A percentile compares a stretch with the other conserved stretches of the same genome.
Conservation (phyloP, 2,113 vertebrate genomes). For the Cochlearius cochlearius region DNA sequence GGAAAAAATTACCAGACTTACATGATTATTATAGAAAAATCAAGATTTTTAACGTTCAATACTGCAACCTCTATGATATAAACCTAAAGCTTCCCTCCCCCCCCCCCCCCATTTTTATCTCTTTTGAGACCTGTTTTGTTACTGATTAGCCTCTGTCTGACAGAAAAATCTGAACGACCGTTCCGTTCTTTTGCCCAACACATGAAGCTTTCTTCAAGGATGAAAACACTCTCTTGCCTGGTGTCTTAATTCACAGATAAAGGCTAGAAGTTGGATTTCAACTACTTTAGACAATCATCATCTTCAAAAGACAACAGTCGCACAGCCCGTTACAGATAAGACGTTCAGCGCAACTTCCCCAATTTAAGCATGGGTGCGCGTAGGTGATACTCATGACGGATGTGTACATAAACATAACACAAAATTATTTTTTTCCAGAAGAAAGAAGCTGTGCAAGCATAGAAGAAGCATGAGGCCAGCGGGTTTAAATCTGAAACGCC, state of each 20-base stretch:
- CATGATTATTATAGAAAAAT: background rate
- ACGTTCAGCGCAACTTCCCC: background rate
- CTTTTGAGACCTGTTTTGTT: background rate
- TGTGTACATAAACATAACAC: rapidly evolving
- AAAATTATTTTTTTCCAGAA: background rate
- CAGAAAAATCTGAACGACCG: background rate
- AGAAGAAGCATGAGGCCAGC: rapidly evolving
- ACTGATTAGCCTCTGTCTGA: background rate
- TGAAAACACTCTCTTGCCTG: background rate
- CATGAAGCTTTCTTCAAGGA: background rate
- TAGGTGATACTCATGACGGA: rapidly evolving
- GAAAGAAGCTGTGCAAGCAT: background rate
- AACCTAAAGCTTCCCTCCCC: background rate
- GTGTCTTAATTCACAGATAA: background rate
- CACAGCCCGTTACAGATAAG: background rate
- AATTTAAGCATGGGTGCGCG: rapidly evolving
- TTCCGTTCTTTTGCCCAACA: background rate
- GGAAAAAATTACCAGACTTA: background rate
- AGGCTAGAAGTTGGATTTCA: background rate
- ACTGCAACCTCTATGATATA: background rate
- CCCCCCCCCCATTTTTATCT: rapidly evolving
- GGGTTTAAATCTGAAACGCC: background rate
- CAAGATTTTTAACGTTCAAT: background rate
- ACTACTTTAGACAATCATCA: background rate
- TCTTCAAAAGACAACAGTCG: background rate